Evolutionary conservation across 2,888 invertebrate genomes (phyloP).

Genomic region (Hedya salicella): DNA sequence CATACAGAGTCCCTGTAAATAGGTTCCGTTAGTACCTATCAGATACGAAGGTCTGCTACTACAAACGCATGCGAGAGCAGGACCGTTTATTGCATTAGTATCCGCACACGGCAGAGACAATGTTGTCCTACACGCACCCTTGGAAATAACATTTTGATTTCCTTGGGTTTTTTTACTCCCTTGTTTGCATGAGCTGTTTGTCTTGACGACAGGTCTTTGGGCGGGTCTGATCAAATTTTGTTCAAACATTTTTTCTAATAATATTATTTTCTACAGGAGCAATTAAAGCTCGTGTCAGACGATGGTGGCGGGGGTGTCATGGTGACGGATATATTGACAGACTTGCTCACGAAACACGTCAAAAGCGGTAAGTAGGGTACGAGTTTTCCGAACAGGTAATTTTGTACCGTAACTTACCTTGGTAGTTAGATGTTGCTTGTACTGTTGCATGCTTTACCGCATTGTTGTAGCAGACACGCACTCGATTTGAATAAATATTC

Average conservation of each 20-base stretch:
- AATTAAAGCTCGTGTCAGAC: constrained; percentile 54
- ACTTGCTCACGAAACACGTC: background rate
- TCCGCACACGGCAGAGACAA: constrained; percentile 10
- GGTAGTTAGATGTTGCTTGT: constrained; percentile 4
- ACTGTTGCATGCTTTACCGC: constrained; percentile 12
- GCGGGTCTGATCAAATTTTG: constrained; percentile 66
- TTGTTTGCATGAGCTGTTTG: constrained; percentile 63
- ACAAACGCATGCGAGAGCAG: background rate
- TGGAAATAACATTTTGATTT: constrained; percentile 59
- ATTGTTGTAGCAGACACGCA: constrained; percentile 27
- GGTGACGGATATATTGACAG: constrained; percentile 47
- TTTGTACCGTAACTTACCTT: background rate
- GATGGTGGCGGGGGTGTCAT: constrained; percentile 46
- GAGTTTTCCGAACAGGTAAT: background rate
- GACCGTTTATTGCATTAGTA: constrained; percentile 11
- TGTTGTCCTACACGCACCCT: constrained; percentile 53
- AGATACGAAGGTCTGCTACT: background rate
- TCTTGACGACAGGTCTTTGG: constrained; percentile 55
- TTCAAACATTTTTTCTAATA: constrained; percentile 58
- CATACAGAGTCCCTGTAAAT: no score
- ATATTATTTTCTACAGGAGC: constrained; percentile 56
- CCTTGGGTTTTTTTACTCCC: constrained; percentile 60
- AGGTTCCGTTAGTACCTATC: no score
- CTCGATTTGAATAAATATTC: constrained; percentile 39
- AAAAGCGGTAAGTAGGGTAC: background rate